phyloP scores from a whole-genome alignment of 2,797 vertebrate species.

The Simalia tracyae region DNA sequence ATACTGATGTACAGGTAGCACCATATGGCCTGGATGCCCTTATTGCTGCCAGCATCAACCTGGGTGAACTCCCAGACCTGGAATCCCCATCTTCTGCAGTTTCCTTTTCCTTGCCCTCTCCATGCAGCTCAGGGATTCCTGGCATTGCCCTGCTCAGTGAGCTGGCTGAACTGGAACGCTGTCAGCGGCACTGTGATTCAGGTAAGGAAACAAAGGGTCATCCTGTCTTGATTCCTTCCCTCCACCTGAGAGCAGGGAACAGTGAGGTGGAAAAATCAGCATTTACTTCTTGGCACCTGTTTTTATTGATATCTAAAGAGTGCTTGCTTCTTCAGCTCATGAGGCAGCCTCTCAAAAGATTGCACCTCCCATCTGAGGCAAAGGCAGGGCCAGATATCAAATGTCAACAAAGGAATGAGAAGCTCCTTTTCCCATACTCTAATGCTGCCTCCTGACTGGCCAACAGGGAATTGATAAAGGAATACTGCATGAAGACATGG shows the following conservation, averaged over 20 bases:
- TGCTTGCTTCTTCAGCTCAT: neutral
- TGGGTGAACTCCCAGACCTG: constrained; percentile 69
- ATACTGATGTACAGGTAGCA: constrained; percentile 61
- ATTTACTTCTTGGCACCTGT: neutral
- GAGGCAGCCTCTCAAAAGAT: neutral
- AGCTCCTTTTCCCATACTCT: neutral
- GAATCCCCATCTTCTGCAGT: neutral
- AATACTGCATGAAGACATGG: neutral
- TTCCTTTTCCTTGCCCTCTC: constrained; percentile 36
- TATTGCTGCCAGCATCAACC: constrained; percentile 86
- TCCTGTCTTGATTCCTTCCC: neutral
- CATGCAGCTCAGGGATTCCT: constrained; percentile 75
- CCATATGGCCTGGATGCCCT: constrained; percentile 86
- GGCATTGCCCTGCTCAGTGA: constrained; percentile 95
- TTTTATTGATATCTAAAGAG: neutral
- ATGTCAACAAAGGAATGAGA: neutral
- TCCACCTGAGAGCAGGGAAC: neutral
- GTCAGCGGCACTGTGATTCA: constrained; percentile 72
- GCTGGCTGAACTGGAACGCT: constrained; percentile 89
- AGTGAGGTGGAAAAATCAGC: no score
- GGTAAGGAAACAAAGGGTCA: constrained; percentile 51
- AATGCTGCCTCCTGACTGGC: neutral
- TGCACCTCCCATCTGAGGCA: neutral
- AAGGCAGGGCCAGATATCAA: neutral
- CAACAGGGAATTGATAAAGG: neutral